Evolutionary conservation across 2,113 vertebrate genomes (phyloP), one percentile per base, ranked within the genome.

Genomic region (Psittacara wagleri): DNA sequence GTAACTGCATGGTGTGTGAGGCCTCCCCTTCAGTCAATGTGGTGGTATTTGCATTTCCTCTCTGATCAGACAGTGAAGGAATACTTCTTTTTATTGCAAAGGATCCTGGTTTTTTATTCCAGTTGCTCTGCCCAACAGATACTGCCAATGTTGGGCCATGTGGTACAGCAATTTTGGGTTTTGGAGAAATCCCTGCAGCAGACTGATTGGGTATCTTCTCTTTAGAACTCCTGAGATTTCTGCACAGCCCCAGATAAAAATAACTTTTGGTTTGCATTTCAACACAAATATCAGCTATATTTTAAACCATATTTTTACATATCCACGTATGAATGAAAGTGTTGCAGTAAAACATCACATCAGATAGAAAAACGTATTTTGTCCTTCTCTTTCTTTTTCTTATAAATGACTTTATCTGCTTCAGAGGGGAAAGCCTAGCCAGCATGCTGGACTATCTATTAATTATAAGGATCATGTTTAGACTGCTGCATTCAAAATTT

Each of bases 401-500:
- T 92, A 39, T 44, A 84, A 94, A 85, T 66, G 52, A 75, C 62
- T 95, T 81, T 59, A 80, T 87, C 90, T 85, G 61, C 48, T 90
- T 89, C 66, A 70, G 74, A 90, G 83, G 37, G 62, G 75, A 92
- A 86, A 96, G 79, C 61, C 78, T 91, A 91, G 62, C 64, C 49
- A 92, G 81, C 49, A 64, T 82, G 52, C 83, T 88, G 52, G 90
- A 74, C 92, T 90, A 12, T 52, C 48, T 96, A 1, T 86, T 95
- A 92, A 94, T 95, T 95, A 70, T 9, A 64, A 28, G 57, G 62
- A 91, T 92, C 94, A 66, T 88, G 44, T 94, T 74, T 92, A 83
- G 55, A 43, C 48, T 82, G 52, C 72, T 88, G 17, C 29, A 79
- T 95, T 81, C 33, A 62, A 72, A 64, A 67, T 92, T 59, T 86